These are phyloP conservation scores for Echinops telfairi DNA, from an alignment of 2,113 vertebrate genomes.

Conservation along the genomic window DNA sequence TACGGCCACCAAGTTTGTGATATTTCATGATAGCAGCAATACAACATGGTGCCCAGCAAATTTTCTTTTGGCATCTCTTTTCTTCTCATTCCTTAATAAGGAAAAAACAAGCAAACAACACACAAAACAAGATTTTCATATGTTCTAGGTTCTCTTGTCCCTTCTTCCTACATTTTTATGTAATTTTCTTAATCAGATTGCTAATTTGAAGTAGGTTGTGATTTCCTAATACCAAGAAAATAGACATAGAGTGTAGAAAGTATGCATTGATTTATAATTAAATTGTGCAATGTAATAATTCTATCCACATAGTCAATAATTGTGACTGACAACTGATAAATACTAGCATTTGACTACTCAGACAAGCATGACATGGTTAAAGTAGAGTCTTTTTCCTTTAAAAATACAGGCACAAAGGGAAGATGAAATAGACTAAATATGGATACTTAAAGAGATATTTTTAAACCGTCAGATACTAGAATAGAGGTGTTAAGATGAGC, in stretches of 20 bases:
- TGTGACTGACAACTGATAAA: background rate
- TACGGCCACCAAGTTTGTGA: background rate
- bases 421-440: background rate
- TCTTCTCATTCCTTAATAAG: background rate
- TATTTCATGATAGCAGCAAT: no score
- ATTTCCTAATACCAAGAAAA: background rate
- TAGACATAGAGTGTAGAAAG: background rate
- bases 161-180: background rate
- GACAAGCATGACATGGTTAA: background rate
- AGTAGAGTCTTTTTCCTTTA: background rate
- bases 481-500: background rate
- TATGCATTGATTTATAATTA: background rate
- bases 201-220: background rate
- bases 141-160: background rate
- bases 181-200: background rate
- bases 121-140: background rate
- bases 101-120: background rate
- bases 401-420: background rate
- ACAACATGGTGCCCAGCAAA: no score
- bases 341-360: constrained; percentile 1
- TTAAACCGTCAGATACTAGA: constrained; percentile 35
- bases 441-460: background rate
- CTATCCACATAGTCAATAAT: background rate
- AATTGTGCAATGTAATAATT: background rate
- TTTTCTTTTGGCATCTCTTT: background rate